phyloP scores from a whole-genome alignment of 2,888 invertebrate species.

The Branchellion lobata region DNA sequence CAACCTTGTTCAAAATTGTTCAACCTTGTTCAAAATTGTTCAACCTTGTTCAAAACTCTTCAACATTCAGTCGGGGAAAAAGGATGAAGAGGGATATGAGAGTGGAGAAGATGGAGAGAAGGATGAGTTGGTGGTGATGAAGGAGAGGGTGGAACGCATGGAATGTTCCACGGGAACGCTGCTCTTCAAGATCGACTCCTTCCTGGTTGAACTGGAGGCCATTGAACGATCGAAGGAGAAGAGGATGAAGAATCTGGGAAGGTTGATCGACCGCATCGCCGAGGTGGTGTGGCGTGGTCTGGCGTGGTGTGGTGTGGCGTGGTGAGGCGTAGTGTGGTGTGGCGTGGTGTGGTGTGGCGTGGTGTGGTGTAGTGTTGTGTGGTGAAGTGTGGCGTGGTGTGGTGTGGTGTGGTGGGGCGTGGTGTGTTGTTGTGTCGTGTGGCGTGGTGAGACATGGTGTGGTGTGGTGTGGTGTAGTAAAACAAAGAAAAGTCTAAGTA shows the following conservation, averaged over 20 bases:
- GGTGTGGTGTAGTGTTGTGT: too few species aligned
- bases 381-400: too few species aligned
- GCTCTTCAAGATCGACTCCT: not conserved
- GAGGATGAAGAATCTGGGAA: not conserved
- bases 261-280: not conserved
- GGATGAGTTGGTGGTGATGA: not conserved
- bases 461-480: too few species aligned
- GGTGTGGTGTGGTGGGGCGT: too few species aligned
- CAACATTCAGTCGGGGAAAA: not conserved
- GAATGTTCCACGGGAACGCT: constrained; percentile 5
- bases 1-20: too few species aligned
- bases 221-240: not conserved
- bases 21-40: too few species aligned
- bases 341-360: too few species aligned
- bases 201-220: not conserved
- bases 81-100: constrained; percentile 4
- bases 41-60: not conserved
- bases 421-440: too few species aligned
- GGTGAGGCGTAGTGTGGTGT: too few species aligned
- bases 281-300: not conserved
- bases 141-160: not conserved
- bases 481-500: too few species aligned
- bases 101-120: not conserved
- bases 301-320: too few species aligned
- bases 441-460: too few species aligned